Conservation (phyloP, 2,113 vertebrate genomes). For the Speoplatyrhinus poulsoni region DNA sequence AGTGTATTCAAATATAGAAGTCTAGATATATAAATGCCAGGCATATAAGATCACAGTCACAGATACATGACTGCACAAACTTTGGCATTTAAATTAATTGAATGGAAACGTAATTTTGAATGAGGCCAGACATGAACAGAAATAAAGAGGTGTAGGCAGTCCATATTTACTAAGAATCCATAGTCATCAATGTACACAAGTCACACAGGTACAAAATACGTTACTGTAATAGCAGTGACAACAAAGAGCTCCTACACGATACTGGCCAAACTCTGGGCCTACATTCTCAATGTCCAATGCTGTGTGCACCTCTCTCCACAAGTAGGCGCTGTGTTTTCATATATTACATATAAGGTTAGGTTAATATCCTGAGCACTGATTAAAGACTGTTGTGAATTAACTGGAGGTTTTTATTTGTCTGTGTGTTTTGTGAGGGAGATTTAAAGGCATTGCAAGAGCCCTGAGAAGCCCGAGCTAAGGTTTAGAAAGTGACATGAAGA, state of each 20-base stretch:
- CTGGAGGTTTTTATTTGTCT: slow-evolving; percentile 30
- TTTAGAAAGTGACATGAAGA: slow-evolving; percentile 27
- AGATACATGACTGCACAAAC: neutral
- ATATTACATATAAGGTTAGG: neutral
- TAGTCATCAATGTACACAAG: slow-evolving; percentile 40
- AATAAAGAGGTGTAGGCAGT: slow-evolving; percentile 47
- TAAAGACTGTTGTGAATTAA: neutral
- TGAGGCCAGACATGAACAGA: slow-evolving; percentile 30
- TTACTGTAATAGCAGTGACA: too few relatives aligned
- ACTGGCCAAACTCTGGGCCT: too few relatives aligned
- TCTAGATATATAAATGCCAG: too few relatives aligned
- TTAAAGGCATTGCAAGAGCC: slow-evolving; percentile 50
- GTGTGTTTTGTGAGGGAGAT: slow-evolving; percentile 26
- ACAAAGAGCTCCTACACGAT: too few relatives aligned
- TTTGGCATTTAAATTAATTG: too few relatives aligned
- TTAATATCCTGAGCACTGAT: slow-evolving; percentile 40
- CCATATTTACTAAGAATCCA: slow-evolving; percentile 51
- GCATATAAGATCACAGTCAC: too few relatives aligned
- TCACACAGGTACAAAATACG: slow-evolving; percentile 39
- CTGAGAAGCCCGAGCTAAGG: slow-evolving; percentile 46
- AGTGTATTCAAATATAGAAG: neutral
- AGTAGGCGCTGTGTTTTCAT: neutral
- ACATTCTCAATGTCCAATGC: too few relatives aligned
- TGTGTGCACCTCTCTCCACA: too few relatives aligned
- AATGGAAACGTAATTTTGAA: neutral